These are phyloP conservation scores for Hedya salicella DNA, from an alignment of 2,888 invertebrate genomes.

Conservation along the genomic window DNA sequence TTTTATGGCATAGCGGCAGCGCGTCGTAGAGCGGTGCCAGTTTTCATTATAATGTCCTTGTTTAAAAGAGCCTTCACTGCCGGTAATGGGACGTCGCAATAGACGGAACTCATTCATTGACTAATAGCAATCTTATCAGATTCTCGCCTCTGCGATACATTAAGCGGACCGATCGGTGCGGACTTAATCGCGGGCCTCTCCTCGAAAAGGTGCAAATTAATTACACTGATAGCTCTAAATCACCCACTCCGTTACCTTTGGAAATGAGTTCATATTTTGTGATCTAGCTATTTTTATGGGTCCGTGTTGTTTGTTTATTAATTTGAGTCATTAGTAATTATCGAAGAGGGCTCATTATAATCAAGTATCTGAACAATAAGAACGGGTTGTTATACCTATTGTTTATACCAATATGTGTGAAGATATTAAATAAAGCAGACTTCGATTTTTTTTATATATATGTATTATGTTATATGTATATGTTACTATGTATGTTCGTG, in stretches of 20 bases:
- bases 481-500: too few species aligned
- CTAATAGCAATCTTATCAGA: conserved; percentile 77
- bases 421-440: too few species aligned
- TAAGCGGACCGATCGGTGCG: conserved; percentile 62
- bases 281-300: conserved; percentile 44
- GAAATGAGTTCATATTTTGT: conserved; percentile 45
- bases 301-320: conserved; percentile 57
- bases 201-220: conserved; percentile 74
- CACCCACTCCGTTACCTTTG: conserved; percentile 48
- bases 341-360: conserved; percentile 50
- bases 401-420: too few species aligned
- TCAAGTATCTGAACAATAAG: neutral
- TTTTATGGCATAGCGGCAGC: conserved; percentile 45
- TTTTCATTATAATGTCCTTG: conserved; percentile 41
- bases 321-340: conserved; percentile 66
- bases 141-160: conserved; percentile 65
- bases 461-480: too few species aligned
- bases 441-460: too few species aligned
- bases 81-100: conserved; percentile 61
- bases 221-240: conserved; percentile 68
- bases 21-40: conserved; percentile 43
- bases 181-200: conserved; percentile 64
- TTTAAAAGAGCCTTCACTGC: conserved; percentile 44
- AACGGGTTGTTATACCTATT: too few species aligned
- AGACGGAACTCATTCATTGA: conserved; percentile 64